Evolutionary conservation across 2,888 invertebrate species (phyloP).

Genomic region (Neoitamus cyanurus): DNA sequence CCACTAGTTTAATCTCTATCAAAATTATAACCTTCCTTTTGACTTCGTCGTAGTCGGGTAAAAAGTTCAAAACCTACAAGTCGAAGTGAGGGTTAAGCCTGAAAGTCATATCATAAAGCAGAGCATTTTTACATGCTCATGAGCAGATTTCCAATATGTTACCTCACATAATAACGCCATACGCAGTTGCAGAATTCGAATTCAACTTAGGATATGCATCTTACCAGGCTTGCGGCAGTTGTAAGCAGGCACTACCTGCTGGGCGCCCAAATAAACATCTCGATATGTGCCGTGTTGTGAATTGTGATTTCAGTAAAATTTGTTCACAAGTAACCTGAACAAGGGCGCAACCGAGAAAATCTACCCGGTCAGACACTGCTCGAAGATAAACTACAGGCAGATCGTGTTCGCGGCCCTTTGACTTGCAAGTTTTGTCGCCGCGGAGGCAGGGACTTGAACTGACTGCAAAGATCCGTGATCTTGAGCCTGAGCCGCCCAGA

Average conservation of each 20-base stretch:
- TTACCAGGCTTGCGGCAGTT: background rate
- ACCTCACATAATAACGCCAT: background rate
- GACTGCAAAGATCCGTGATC: slow-evolving; percentile 23
- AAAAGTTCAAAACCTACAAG: too few species aligned
- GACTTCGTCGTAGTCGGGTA: too few species aligned
- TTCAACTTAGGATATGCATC: background rate
- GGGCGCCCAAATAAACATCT: background rate
- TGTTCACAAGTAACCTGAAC: slow-evolving; percentile 3
- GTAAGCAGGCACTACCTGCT: background rate
- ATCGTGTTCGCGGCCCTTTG: slow-evolving; percentile 26
- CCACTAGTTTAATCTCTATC: too few species aligned
- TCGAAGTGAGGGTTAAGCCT: too few species aligned
- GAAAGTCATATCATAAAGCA: too few species aligned
- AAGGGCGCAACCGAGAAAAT: background rate
- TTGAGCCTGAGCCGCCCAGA: background rate
- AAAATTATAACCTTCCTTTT: too few species aligned
- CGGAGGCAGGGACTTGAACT: background rate
- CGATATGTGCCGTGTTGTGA: background rate
- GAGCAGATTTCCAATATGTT: too few species aligned
- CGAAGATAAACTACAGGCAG: background rate
- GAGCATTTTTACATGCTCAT: too few species aligned
- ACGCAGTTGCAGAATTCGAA: background rate
- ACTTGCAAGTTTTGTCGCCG: background rate
- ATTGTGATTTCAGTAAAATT: background rate
- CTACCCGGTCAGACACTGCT: background rate